Percentiles rank a stretch among this genome's conserved stretches.
Conservation (phyloP, 2,888 invertebrate genomes). For the Orchestes rusci region DNA sequence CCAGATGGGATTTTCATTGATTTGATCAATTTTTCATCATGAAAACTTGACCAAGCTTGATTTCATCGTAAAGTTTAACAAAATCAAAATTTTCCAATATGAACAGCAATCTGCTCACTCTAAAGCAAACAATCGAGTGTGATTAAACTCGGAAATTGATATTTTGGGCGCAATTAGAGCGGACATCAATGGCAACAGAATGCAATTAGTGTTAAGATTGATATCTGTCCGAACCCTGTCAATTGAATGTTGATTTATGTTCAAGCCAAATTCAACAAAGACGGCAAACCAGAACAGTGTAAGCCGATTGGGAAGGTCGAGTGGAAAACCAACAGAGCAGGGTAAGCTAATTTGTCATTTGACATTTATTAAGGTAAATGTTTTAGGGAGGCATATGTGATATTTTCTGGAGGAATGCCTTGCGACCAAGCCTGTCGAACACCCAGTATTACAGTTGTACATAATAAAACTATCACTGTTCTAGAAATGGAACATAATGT, state of each 20-base stretch:
- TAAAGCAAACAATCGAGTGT: too few relatives aligned
- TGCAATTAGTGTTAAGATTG: too few relatives aligned
- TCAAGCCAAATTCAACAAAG: constrained; percentile 84
- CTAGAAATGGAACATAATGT: constrained; percentile 99
- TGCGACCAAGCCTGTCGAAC: constrained; percentile 83
- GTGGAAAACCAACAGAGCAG: constrained; percentile 83
- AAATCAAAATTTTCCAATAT: too few relatives aligned
- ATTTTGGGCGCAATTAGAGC: too few relatives aligned
- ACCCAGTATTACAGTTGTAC: constrained; percentile 92
- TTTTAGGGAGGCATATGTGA: constrained; percentile 81
- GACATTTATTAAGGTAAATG: background rate
- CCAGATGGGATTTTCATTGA: too few relatives aligned
- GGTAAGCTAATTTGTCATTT: constrained; percentile 50
- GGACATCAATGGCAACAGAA: too few relatives aligned
- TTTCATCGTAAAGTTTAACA: too few relatives aligned
- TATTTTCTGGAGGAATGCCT: constrained; percentile 95
- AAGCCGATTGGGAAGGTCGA: constrained; percentile 93
- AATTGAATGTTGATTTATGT: constrained; percentile 26
- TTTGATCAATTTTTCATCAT: too few relatives aligned
- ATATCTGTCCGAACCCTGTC: background rate
- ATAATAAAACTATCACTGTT: constrained; percentile 93
- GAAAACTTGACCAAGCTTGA: too few relatives aligned
- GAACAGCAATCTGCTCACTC: too few relatives aligned
- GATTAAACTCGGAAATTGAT: too few relatives aligned
- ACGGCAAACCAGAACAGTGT: constrained; percentile 87